Evolutionary conservation across 2,888 invertebrate species (phyloP).

Genomic region (Synanthedon formicaeformis): DNA sequence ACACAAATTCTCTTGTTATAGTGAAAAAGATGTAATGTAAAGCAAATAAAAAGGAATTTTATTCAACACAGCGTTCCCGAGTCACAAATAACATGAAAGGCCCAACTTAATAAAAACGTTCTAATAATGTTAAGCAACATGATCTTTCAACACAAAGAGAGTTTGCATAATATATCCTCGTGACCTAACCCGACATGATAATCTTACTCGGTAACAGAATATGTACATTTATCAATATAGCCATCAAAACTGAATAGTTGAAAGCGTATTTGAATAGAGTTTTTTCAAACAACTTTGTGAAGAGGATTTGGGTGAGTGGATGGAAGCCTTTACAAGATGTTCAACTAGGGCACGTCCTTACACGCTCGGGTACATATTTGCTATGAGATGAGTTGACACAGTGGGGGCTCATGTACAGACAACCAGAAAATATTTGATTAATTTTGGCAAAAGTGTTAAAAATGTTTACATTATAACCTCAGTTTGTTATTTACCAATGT

Average conservation of each 20-base stretch:
- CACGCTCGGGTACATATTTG: constrained; percentile 39
- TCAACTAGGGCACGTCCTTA: constrained; percentile 39
- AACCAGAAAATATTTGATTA: constrained; percentile 13
- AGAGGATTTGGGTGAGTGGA: constrained; percentile 40
- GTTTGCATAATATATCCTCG: neutral
- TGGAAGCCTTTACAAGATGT: constrained; percentile 28
- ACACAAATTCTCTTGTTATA: too few relatives aligned
- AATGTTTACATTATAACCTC: neutral
- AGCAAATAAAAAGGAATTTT: too few relatives aligned
- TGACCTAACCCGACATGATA: neutral
- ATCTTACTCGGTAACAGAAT: neutral
- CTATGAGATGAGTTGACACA: constrained; percentile 47
- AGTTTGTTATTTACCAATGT: neutral
- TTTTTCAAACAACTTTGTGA: constrained; percentile 25
- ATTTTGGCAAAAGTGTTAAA: neutral
- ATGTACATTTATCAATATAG: neutral
- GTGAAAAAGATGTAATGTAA: too few relatives aligned
- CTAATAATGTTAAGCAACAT: too few relatives aligned
- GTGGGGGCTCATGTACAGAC: constrained; percentile 20
- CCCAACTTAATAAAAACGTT: too few relatives aligned
- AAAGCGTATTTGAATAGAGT: constrained; percentile 21
- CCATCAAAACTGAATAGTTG: constrained; percentile 13
- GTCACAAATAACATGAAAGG: too few relatives aligned
- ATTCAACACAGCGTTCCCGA: too few relatives aligned
- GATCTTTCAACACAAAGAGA: too few relatives aligned